These are phyloP conservation scores for Nothura maculosa DNA, from an alignment of 2,797 vertebrate species.

Conservation along the genomic window DNA sequence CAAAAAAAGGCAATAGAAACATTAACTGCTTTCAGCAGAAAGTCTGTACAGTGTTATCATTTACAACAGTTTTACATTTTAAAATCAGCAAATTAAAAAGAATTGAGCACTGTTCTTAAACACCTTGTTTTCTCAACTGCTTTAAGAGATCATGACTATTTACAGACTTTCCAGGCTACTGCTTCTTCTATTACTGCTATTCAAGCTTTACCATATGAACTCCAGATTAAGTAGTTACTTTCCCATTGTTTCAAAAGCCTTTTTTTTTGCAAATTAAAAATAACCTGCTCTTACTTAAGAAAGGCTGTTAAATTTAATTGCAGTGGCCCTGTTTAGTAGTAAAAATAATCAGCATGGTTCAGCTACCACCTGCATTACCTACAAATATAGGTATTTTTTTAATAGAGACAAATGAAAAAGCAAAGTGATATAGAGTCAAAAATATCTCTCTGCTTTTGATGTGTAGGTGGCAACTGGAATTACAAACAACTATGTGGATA, in stretches of 20 bases:
- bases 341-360: not conserved
- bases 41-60: slow-evolving; percentile 73
- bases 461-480: not conserved
- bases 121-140: not conserved
- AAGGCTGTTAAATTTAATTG: not conserved
- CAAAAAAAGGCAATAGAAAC: slow-evolving; percentile 71
- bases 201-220: not conserved
- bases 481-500: not conserved
- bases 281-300: not conserved
- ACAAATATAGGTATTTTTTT: not conserved
- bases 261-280: not conserved
- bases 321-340: not conserved
- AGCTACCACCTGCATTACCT: not conserved
- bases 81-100: slow-evolving; percentile 50
- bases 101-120: not conserved
- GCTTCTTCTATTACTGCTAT: not conserved
- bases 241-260: not conserved
- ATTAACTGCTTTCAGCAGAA: slow-evolving; percentile 68
- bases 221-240: not conserved
- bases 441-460: not conserved
- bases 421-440: not conserved
- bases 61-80: slow-evolving; percentile 79
- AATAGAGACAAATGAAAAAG: not conserved
- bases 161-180: slow-evolving; percentile 47
- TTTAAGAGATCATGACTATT: slow-evolving; percentile 38